Evolutionary conservation across 2,113 vertebrate genomes (phyloP), one percentile per base, ranked within the genome.

Genomic region (Thinocorus orbignyianus): DNA sequence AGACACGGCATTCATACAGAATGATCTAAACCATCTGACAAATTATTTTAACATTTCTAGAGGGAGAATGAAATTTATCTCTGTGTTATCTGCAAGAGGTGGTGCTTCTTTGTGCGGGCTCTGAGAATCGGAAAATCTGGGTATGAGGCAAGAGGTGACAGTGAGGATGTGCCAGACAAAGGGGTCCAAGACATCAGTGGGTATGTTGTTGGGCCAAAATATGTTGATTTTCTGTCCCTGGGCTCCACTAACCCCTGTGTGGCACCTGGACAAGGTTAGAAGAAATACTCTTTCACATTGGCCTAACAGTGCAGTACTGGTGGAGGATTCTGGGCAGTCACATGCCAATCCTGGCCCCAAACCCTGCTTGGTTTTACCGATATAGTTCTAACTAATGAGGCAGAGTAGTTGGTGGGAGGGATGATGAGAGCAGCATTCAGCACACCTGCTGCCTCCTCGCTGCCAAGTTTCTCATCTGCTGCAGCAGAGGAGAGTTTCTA

Each of bases 391-490:
- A 2, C 76, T 84, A n/a, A 74, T 26, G 96, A 87, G 77, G 92
- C 69, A 4, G n/a, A 23, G 77, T 25, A 33, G 41, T 72, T 17
- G 7, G 94, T 23, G 24, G 76, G 85, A 70, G 82, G 87, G 89
- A 16, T 73, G 91, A 18, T 12, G 90, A 73, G 90, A 84, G 87
- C 84, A 81, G 87, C 60, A 18, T 35, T 55, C 44, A 2, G 6
- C 86, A 46, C 93, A 61, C 84, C 92, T 90, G 93, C 95, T 90
- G 81, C 93, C 86, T 88, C 41, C 79, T 52, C 0, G 2, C 86
- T 95, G 96, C 96, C 95, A 74, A 25, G 51, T 41, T 44, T 46
- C 82, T 69, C 77, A 25, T 90, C 83, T 91, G 95, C 95, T 74
- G 61, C 81, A 2, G 44, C 83, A 30, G 16, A 14, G 86, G 68